phyloP scores from a whole-genome alignment of 2,797 vertebrate genomes.

The Adelosebastes latens region DNA sequence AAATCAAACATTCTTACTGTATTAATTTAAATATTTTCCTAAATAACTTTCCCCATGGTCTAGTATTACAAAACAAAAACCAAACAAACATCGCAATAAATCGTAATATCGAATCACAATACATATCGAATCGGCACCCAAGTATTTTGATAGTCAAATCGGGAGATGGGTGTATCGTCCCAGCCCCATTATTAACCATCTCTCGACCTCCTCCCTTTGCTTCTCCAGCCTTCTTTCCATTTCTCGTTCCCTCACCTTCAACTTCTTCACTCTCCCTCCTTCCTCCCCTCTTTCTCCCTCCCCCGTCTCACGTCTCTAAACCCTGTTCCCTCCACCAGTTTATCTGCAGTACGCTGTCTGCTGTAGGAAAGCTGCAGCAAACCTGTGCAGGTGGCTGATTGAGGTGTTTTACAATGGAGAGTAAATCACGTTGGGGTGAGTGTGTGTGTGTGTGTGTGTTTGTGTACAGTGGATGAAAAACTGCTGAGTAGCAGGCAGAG shows the following conservation, averaged over 20 bases:
- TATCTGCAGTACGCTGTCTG: neutral
- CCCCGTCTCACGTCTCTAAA: neutral
- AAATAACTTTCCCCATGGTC: no score
- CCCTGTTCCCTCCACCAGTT: neutral
- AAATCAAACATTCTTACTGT: no score
- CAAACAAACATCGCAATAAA: no score
- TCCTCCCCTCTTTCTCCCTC: neutral
- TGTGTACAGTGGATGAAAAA: slow-evolving; percentile 17
- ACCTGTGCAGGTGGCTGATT: slow-evolving; percentile 32
- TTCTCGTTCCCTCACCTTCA: neutral
- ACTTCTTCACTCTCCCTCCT: neutral
- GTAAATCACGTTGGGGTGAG: slow-evolving; percentile 9
- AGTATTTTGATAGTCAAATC: no score
- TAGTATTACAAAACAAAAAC: no score
- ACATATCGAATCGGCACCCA: no score
- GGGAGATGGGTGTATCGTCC: no score
- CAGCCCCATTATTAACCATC: neutral
- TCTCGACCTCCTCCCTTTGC: neutral
- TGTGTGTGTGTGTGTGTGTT: neutral
- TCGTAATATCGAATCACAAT: no score
- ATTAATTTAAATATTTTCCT: no score
- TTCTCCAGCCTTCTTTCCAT: neutral
- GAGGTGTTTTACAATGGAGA: slow-evolving; percentile 10
- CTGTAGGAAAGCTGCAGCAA: neutral
- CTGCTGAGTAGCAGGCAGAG: slow-evolving; percentile 32